Evolutionary conservation across 2,797 vertebrate species (phyloP).

Genomic region (Falco cherrug): DNA sequence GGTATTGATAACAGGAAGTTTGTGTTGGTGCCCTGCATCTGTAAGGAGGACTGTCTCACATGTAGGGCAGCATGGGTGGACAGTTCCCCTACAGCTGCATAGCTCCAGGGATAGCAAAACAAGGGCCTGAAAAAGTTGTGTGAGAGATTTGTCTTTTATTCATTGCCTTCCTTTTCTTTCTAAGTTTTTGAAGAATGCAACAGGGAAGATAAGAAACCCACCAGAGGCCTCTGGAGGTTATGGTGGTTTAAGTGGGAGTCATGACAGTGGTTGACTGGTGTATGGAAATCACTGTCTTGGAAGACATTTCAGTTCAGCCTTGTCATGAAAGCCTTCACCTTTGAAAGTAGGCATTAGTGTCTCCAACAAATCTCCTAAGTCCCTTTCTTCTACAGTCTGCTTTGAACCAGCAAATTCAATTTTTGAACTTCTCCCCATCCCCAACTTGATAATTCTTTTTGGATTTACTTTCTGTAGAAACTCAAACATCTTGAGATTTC

Average conservation of each 20-base stretch:
- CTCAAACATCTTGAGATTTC: background rate
- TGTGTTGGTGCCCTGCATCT: accelerated
- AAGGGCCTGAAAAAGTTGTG: background rate
- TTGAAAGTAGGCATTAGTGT: background rate
- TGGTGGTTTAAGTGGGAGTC: background rate
- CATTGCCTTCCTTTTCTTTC: background rate
- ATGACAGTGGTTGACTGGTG: background rate
- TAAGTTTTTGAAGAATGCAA: background rate
- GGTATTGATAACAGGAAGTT: background rate
- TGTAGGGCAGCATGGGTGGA: background rate
- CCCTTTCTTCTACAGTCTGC: background rate
- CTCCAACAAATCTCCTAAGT: background rate
- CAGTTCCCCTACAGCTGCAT: accelerated
- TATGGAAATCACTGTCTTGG: background rate
- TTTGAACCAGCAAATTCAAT: background rate
- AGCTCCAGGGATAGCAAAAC: background rate
- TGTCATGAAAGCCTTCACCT: background rate
- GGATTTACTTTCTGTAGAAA: background rate
- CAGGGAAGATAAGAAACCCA: background rate
- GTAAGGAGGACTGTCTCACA: background rate
- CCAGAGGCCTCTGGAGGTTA: background rate
- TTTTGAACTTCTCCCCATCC: background rate
- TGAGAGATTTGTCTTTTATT: background rate
- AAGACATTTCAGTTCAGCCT: background rate
- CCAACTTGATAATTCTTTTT: background rate